Base-by-base conservation (phyloP, 2,113 vertebrate species). In the Vidua chalybeata region DNA sequence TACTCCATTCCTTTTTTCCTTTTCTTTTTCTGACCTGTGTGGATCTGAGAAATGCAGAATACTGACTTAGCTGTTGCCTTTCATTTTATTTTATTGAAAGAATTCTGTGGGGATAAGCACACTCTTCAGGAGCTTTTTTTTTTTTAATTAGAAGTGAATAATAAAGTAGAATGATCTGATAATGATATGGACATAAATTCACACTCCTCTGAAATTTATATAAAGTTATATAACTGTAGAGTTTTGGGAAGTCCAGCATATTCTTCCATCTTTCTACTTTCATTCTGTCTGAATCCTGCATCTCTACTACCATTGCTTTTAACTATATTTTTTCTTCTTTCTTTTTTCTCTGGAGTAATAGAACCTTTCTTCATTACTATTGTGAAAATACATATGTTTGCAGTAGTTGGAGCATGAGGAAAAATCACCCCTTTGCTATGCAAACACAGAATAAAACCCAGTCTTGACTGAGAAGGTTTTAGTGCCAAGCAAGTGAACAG, bases 91-190 rank as follows among this genome's bases (percentile, higher is more conserved):
- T 91, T 74, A 82, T 63, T 96, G 77, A 77, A 91, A 85, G 43
- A 74, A 59, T 31, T 94, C 84, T 85, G 55, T 31, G 85, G 67
- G 64, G 78, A 94, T 75, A 92, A 95, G 92, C 71, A 89, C 35
- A 67, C 3, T 66, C 24, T 84, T 81, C 17, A 24, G 28, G 24
- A 92, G 8, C 5, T 37, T 43, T 39, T 15, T 79, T 41, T 41
- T 62, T 71, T 77, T 76, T 33, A 84, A 87, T 94, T 96, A 91
- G 48, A 94, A 80, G 19, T 67, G 17, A 94, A 81, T 92, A 94
- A 88, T 82, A 89, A 94, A 92, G 86, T 56, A 51, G 76, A 92
- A 84, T 78, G 33, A 63, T 71, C 61, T 84, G 43, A 94, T 91
- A 78, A 89, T 74, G 21, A 67, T 74, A 81, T 21, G 73, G 56